phyloP scores from a whole-genome alignment of 2,888 invertebrate species.

The Pristionchus fissidentatus region DNA sequence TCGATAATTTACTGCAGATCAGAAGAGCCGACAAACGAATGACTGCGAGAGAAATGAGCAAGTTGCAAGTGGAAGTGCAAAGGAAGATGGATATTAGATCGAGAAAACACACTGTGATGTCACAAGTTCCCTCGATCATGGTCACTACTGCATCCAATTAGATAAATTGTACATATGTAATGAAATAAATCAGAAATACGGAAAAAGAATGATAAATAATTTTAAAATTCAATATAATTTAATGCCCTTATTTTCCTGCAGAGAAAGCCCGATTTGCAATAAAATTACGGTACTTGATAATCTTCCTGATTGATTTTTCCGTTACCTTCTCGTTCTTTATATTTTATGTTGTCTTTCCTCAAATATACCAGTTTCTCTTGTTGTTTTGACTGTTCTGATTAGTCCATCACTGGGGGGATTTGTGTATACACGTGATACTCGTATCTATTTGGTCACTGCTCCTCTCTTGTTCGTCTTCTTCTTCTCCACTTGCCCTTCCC shows the following conservation, averaged over 20 bases:
- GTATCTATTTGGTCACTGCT: constrained; percentile 27
- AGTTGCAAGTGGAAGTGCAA: constrained; percentile 59
- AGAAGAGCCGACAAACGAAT: constrained; percentile 55
- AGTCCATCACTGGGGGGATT: neutral
- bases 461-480: constrained; percentile 32
- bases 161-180: neutral
- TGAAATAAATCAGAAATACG: no score
- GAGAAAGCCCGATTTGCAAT: neutral
- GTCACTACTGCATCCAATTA: neutral
- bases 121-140: constrained; percentile 32
- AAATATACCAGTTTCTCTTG: neutral
- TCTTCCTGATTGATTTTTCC: neutral
- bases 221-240: neutral
- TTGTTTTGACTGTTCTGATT: neutral
- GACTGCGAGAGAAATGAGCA: constrained; percentile 53
- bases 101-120: neutral
- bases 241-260: neutral
- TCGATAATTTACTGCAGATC: constrained; percentile 49
- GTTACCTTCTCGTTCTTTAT: neutral
- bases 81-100: neutral
- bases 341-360: neutral
- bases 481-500: constrained; percentile 20
- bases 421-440: constrained; percentile 17
- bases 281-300: neutral
- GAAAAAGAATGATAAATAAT: no score